Evolutionary conservation across 2,113 vertebrate species (phyloP).

Genomic region (Podarcis cretensis): DNA sequence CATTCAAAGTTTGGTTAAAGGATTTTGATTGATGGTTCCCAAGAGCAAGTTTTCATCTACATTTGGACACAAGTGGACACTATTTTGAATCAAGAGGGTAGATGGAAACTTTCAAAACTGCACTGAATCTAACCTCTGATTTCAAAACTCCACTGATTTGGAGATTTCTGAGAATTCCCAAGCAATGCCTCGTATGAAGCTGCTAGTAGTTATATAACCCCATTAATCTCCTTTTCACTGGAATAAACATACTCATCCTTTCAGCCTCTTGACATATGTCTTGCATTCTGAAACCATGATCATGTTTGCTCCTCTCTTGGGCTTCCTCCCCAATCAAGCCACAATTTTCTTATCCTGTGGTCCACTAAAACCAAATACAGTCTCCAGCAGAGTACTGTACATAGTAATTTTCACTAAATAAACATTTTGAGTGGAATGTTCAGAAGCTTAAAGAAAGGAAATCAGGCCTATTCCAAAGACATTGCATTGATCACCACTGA

Average conservation of each 20-base stretch:
- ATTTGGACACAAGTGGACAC: no score
- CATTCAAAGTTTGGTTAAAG: no score
- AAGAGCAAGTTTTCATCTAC: neutral
- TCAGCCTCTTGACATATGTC: slow-evolving; percentile 5
- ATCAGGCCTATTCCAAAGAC: neutral
- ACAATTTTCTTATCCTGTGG: slow-evolving; percentile 21
- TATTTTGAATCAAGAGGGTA: no score
- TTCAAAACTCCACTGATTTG: neutral
- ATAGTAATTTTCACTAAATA: slow-evolving; percentile 15
- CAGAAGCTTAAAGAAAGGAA: neutral
- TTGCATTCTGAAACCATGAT: slow-evolving; percentile 22
- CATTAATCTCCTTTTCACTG: neutral
- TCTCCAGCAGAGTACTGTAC: neutral
- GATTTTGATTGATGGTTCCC: neutral
- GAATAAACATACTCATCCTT: slow-evolving; percentile 3
- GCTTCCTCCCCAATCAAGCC: slow-evolving; percentile 9
- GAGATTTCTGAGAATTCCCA: no score
- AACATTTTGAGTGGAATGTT: slow-evolving; percentile 17
- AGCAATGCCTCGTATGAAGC: neutral
- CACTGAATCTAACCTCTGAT: neutral
- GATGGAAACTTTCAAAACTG: no score
- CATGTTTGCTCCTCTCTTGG: slow-evolving; percentile 7
- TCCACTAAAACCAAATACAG: slow-evolving; percentile 12
- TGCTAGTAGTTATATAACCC: neutral
- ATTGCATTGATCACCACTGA: neutral